A percentile compares a stretch with the other conserved stretches of the same genome.
These are phyloP conservation scores for Heliothis virescens DNA, from an alignment of 1,140 invertebrate genomes.

Conservation along the genomic window DNA sequence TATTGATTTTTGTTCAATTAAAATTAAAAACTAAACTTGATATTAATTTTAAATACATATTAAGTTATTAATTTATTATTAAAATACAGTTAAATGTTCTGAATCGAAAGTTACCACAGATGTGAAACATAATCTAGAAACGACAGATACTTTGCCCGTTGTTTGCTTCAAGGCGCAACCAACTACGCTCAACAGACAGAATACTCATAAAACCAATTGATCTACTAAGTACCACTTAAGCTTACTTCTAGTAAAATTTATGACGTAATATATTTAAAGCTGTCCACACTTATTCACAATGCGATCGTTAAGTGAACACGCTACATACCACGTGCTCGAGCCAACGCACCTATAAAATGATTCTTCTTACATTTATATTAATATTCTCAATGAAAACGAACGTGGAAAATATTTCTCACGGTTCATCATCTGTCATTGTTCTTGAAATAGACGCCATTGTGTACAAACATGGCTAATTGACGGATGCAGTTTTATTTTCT, in stretches of 20 bases:
- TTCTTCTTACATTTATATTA: conserved; percentile 2
- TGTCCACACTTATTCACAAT: conserved; percentile 10
- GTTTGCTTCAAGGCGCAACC: no score
- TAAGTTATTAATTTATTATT: no score
- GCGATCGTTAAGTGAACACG: conserved; percentile 9
- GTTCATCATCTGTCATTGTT: background rate
- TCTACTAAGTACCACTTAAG: background rate
- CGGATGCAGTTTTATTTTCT: background rate
- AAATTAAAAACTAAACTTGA: no score
- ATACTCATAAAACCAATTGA: background rate
- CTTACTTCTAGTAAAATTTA: background rate
- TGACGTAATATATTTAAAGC: conserved; percentile 7
- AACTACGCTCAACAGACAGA: no score
- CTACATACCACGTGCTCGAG: background rate
- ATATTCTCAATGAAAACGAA: conserved; percentile 7
- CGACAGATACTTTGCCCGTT: background rate
- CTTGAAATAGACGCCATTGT: conserved; percentile 3
- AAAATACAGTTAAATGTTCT: no score
- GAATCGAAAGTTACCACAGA: no score
- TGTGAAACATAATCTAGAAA: no score
- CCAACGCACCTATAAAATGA: conserved; percentile 5
- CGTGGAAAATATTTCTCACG: background rate
- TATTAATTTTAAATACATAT: no score
- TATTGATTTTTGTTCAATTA: no score
- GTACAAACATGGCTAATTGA: background rate